Evolutionary conservation across 2,113 vertebrate species (phyloP).

Genomic region (Nothocercus julius): DNA sequence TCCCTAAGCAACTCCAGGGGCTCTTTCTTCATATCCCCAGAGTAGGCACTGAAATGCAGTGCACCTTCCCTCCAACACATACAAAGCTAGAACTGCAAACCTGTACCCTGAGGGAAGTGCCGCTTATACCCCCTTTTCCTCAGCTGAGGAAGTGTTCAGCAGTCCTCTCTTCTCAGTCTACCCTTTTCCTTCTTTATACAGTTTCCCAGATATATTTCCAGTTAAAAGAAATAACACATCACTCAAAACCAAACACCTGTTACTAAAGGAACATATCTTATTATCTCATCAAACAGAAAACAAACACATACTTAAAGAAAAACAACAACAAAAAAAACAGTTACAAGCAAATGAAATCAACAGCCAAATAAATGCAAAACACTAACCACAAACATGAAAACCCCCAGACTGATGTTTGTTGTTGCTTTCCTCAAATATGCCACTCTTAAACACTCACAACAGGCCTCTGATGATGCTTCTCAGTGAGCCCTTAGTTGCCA

Average conservation of each 20-base stretch:
- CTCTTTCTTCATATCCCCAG: neutral
- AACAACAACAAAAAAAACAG: neutral
- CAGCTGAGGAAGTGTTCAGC: neutral
- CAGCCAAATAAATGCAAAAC: neutral
- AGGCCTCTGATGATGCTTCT: neutral
- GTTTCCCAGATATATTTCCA: neutral
- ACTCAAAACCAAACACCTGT: neutral
- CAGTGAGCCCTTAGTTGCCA: neutral
- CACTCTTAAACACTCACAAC: neutral
- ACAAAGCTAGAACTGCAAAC: neutral
- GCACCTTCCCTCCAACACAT: neutral
- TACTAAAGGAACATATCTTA: neutral
- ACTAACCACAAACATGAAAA: neutral
- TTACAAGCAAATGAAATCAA: neutral
- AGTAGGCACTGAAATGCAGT: neutral
- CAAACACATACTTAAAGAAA: neutral
- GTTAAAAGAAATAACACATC: neutral
- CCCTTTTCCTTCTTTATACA: neutral
- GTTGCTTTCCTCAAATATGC: neutral
- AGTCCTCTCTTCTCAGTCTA: neutral
- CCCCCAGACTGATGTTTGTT: neutral
- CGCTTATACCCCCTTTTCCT: neutral
- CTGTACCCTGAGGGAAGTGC: neutral
- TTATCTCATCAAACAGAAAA: neutral
- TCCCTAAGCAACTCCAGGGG: accelerated